phyloP scores from a whole-genome alignment of 2,113 vertebrate species.

The Lophochroa leadbeateri region DNA sequence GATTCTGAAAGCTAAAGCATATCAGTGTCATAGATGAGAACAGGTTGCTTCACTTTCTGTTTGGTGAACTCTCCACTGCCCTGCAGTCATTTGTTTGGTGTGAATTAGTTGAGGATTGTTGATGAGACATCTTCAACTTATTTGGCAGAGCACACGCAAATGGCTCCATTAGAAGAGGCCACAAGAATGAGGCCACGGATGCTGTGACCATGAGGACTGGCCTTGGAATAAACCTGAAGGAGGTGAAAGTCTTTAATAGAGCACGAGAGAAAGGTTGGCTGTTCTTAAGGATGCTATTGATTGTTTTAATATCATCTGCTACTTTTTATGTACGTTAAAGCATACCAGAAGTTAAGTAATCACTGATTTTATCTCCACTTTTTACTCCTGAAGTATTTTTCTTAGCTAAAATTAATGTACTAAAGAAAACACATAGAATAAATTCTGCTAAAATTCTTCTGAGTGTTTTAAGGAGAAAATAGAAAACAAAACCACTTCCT shows the following conservation, averaged over 20 bases:
- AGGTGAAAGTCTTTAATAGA: slow-evolving; percentile 94
- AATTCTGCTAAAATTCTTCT: background rate
- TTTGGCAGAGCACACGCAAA: slow-evolving; percentile 93
- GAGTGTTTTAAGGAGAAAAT: background rate
- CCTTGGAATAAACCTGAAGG: slow-evolving; percentile 96
- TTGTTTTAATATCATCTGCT: slow-evolving; percentile 30
- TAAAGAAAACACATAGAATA: background rate
- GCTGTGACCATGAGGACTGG: slow-evolving; percentile 91
- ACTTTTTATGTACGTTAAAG: background rate
- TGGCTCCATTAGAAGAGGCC: slow-evolving; percentile 92
- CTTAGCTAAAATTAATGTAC: background rate
- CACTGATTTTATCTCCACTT: background rate
- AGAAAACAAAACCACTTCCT: background rate
- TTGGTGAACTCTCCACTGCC: slow-evolving; percentile 47
- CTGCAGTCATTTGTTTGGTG: slow-evolving; percentile 66
- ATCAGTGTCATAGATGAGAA: slow-evolving; percentile 56
- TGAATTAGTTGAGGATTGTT: slow-evolving; percentile 75
- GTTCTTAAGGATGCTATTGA: slow-evolving; percentile 66
- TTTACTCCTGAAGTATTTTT: background rate
- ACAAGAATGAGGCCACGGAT: slow-evolving; percentile 91
- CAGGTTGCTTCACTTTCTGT: slow-evolving; percentile 35
- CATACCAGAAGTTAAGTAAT: background rate
- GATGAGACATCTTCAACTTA: slow-evolving; percentile 70
- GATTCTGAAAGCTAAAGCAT: slow-evolving; percentile 60
- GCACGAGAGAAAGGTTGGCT: slow-evolving; percentile 95